Percentiles rank a stretch among this genome's conserved stretches.
phyloP scores from a whole-genome alignment of 92 coral and sea anemone genomes.

The Desmophyllum pertusum region DNA sequence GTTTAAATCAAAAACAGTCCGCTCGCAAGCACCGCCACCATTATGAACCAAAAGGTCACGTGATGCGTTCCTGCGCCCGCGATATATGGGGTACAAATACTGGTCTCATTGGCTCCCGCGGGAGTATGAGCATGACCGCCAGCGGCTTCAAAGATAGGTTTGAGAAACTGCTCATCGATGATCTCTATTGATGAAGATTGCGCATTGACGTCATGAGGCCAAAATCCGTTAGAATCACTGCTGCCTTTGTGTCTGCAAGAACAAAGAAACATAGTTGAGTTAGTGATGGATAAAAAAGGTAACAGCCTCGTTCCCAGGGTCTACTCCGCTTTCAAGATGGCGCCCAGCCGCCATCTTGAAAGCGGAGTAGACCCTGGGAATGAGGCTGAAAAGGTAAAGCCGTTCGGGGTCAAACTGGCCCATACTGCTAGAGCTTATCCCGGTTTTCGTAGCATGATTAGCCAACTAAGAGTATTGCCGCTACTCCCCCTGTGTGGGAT shows the following conservation, averaged over 20 bases:
- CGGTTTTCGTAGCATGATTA: too few species aligned
- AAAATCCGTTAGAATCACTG: conserved; percentile 48
- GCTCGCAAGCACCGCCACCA: not conserved
- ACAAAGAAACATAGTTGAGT: not conserved
- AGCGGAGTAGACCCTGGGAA: too few species aligned
- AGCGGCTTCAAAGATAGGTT: conserved; percentile 59
- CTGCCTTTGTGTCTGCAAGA: conserved; percentile 27
- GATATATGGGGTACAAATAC: conserved; percentile 71
- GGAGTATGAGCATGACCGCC: conserved; percentile 88
- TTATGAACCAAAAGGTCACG: not conserved
- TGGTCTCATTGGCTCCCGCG: conserved; percentile 64
- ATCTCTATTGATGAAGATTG: conserved; percentile 74
- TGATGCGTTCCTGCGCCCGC: conserved; percentile 29
- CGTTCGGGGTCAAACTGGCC: too few species aligned
- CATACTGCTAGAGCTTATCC: too few species aligned
- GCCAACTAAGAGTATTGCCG: too few species aligned
- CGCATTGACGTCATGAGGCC: conserved; percentile 73
- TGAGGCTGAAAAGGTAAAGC: too few species aligned
- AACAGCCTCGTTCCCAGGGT: too few species aligned
- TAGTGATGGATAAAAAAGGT: too few species aligned
- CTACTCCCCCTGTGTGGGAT: too few species aligned
- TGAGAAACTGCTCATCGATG: conserved; percentile 10
- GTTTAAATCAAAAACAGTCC: not conserved
- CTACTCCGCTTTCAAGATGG: too few species aligned
- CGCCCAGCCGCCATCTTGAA: too few species aligned